Evolutionary conservation across 2,888 invertebrate genomes (phyloP).

Genomic region (Drosophila tripunctata): DNA sequence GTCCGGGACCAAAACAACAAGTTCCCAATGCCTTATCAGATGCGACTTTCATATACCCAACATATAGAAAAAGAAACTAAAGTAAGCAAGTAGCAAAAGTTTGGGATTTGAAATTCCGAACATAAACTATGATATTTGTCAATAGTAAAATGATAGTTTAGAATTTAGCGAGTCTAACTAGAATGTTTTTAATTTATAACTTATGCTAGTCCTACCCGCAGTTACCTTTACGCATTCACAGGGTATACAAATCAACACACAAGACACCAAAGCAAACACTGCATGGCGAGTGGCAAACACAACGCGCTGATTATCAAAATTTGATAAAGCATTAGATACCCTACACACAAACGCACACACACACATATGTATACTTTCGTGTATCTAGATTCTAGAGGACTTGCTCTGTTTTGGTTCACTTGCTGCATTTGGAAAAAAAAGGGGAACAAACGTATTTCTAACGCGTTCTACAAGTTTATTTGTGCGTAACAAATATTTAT

Average conservation of each 20-base stretch:
- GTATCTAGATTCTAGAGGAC: constrained; percentile 39
- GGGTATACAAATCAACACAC: constrained; percentile 56
- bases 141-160: too few species aligned
- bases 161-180: too few species aligned
- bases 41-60: constrained; percentile 30
- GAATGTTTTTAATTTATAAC: too few species aligned
- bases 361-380: constrained; percentile 12
- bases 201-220: not conserved
- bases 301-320: constrained; percentile 71
- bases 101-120: too few species aligned
- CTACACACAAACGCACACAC: constrained; percentile 37
- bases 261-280: constrained; percentile 48
- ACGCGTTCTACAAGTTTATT: constrained; percentile 74
- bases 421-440: constrained; percentile 39
- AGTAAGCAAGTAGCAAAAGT: too few species aligned
- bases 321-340: constrained; percentile 71
- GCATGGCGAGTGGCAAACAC: constrained; percentile 61
- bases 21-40: not conserved
- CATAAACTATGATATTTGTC: too few species aligned
- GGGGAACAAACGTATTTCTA: constrained; percentile 53
- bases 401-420: constrained; percentile 61
- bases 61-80: too few species aligned
- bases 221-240: not conserved
- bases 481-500: constrained; percentile 80
- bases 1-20: constrained; percentile 18